phyloP scores from a whole-genome alignment of 1,140 invertebrate species.

The Brachionus manjavacas region DNA sequence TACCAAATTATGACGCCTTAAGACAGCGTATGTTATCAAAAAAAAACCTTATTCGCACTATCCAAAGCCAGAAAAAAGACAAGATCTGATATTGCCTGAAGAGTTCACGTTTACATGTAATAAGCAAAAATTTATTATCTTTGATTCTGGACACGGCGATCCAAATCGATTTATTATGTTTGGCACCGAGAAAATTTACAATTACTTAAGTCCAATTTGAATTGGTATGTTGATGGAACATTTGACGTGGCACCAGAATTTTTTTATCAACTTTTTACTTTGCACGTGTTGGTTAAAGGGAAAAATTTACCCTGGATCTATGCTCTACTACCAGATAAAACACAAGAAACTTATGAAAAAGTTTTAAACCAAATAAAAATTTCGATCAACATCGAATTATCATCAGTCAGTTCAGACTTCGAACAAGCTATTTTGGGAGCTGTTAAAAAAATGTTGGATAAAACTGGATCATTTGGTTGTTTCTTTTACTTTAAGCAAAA shows the following conservation, averaged over 20 bases:
- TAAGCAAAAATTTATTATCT: background rate
- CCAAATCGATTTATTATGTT: background rate
- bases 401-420: background rate
- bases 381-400: background rate
- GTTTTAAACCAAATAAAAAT: background rate
- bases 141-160: background rate
- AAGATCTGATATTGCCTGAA: background rate
- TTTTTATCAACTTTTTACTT: background rate
- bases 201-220: background rate
- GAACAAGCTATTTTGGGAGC: background rate
- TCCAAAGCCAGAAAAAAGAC: background rate
- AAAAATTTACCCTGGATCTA: background rate
- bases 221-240: slow-evolving; percentile 10
- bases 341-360: background rate
- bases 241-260: background rate
- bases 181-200: background rate
- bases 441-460: background rate
- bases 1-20: background rate
- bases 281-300: background rate
- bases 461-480: background rate
- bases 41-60: background rate
- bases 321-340: background rate
- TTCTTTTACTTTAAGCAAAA: background rate
- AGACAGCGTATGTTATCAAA: background rate
- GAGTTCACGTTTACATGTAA: background rate